These are phyloP conservation scores for Dexiosoma caninum DNA, from an alignment of 2,888 invertebrate genomes.

Conservation along the genomic window DNA sequence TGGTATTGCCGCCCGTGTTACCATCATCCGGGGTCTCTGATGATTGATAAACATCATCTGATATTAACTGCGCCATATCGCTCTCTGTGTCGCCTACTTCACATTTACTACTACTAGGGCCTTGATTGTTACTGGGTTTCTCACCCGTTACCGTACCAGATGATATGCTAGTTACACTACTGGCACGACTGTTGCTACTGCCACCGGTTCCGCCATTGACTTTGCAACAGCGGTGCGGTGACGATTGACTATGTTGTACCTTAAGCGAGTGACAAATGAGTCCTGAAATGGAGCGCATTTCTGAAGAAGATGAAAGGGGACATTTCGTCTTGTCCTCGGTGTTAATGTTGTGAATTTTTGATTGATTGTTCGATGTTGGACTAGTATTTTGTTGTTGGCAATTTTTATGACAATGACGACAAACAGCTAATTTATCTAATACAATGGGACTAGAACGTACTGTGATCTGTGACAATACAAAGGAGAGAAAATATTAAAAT, in stretches of 20 bases:
- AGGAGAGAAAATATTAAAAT: background rate
- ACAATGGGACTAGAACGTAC: conserved; percentile 85
- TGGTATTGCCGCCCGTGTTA: conserved; percentile 37
- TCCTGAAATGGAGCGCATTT: conserved; percentile 40
- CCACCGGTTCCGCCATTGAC: conserved; percentile 68
- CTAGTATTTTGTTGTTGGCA: conserved; percentile 78
- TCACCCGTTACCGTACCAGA: conserved; percentile 76
- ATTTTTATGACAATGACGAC: conserved; percentile 88
- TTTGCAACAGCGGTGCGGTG: conserved; percentile 77
- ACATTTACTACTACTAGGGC: conserved; percentile 69
- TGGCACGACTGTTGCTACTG: conserved; percentile 57
- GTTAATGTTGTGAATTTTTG: conserved; percentile 3
- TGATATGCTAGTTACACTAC: conserved; percentile 74
- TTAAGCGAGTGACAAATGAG: conserved; percentile 76
- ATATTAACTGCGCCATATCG: conserved; percentile 72
- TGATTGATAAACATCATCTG: conserved; percentile 73
- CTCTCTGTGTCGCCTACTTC: conserved; percentile 73
- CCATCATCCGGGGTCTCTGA: conserved; percentile 74
- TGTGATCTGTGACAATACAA: conserved; percentile 80
- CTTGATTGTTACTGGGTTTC: conserved; percentile 65
- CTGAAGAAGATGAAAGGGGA: conserved; percentile 37
- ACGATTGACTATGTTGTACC: conserved; percentile 78
- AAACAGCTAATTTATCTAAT: conserved; percentile 85
- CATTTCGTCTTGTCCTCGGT: conserved; percentile 31
- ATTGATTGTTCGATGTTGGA: conserved; percentile 23